Evolutionary conservation across 2,888 invertebrate genomes (phyloP), one percentile per base, ranked within the genome.

Genomic region (Lasioglossum vierecki): DNA sequence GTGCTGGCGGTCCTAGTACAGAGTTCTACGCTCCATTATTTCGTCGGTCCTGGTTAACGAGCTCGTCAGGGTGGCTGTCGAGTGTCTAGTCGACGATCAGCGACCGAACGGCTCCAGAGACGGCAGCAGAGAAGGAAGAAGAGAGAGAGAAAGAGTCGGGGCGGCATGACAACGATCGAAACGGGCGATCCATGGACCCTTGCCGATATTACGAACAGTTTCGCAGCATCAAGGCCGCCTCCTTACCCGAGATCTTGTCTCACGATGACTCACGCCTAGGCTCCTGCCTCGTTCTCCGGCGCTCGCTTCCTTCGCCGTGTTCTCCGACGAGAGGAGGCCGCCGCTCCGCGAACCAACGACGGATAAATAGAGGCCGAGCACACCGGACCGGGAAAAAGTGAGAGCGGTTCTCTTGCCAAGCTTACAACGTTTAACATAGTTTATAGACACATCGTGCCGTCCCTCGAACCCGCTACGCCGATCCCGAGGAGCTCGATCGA

Each of bases 171-270:
- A 87, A 85, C 79, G 88, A 88, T 88, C 87, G 88, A 77, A 89
- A 74, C 78, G 75, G 86, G 75, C 90, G 90, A 88, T 90, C 85
- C 87, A 79, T 87, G 83, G 85, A 87, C 89, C 88, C 84, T 90
- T 92, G 89, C 89, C 90, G 92, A 92, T 92, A 92, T 92, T 92
- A 91, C 90, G 84, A 91, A 92, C 91, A 91, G 92, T 93, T 93
- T 92, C 83, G 90, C 91, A 85, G 90, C 92, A 92, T 90, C 92
- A 93, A 93, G 93, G 93, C 91, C 93, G 93, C 92, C 91, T 92
- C 93, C 92, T 92, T 92, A 93, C 92, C 86, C 90, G 91, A 91
- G 93, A 92, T 93, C 92, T 93, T 93, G 92, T 93, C 92, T 92
- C 88, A 83, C 86, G 90, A 91, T 90, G 91, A 91, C 88, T 91